Base-by-base conservation (phyloP, 2,888 invertebrate species). In the Shargacucullia verbasci region DNA sequence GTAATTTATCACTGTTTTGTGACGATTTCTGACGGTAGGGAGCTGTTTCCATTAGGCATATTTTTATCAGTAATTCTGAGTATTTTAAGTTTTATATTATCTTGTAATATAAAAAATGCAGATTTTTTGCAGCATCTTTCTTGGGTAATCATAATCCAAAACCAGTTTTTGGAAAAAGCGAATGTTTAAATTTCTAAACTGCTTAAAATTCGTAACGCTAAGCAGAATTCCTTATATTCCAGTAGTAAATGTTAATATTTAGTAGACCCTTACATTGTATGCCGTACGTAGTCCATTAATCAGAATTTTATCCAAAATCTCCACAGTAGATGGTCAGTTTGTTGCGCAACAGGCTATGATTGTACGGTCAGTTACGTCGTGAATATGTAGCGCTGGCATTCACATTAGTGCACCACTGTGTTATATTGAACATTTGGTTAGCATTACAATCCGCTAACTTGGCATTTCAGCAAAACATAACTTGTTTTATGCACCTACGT, bases 1-100 rank as follows among this genome's bases (percentile, higher is more conserved):
- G 49, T 55, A 54, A 67, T 67, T 63, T 55, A 68, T 70, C 49
- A 63, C 71, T 71, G 67, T 70, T 60, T 67, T 59, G 59, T 58
- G 59, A 54, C 54, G 41, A 54, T 67, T 52, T 67, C 33, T 33
- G 62, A 39, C 35, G 13, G 31, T 35, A 41, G 59, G 20, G 38
- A 12, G 33, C 40, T 43, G 10, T 47, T 47, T 47, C 14, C 14
- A 15, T 11, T 6, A 29, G 29, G 7, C 7, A 29, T 29, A 8
- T 8, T 6, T 29, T 9, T 6, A 29, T 29, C 5, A 7, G 29
- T 29, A 9, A 6, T 9, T 29, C n/a, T n/a, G n/a, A n/a, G n/a
- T n/a, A n/a, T n/a, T n/a, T n/a, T n/a, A n/a, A n/a, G n/a, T n/a
- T n/a, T n/a, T n/a, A n/a, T n/a, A n/a, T 20, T 20, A 3, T 20